phyloP scores from a whole-genome alignment of 2,113 vertebrate genomes.

The Pygoscelis antarcticus region DNA sequence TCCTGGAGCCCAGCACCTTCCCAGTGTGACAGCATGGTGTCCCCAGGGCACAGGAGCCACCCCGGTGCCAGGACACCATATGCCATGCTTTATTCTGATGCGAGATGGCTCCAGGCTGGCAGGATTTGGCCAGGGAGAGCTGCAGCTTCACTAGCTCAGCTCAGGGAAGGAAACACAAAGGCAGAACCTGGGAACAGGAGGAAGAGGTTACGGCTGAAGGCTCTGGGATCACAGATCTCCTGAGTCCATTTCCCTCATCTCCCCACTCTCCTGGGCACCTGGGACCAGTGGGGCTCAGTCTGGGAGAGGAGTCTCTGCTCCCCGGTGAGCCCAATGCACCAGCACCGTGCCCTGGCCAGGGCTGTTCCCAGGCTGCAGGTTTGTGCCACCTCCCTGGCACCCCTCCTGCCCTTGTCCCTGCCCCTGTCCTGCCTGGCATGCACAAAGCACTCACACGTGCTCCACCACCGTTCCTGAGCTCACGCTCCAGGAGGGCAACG shows the following conservation, averaged over 20 bases:
- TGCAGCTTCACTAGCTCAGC: not conserved
- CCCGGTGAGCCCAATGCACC: accelerated
- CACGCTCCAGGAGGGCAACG: no score
- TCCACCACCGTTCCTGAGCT: not conserved
- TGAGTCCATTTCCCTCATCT: no score
- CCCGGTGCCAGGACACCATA: not conserved
- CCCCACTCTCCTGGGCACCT: not conserved
- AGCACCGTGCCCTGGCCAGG: not conserved
- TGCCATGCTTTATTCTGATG: not conserved
- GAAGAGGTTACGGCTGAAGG: not conserved
- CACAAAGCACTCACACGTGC: not conserved
- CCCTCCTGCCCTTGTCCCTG: not conserved
- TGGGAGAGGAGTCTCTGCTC: not conserved
- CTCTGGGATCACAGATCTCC: not conserved
- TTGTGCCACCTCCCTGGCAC: not conserved
- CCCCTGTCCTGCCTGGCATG: not conserved
- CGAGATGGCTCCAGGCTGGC: not conserved
- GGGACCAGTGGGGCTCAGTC: not conserved
- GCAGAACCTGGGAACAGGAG: not conserved
- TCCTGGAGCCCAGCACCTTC: not conserved
- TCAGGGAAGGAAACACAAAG: not conserved
- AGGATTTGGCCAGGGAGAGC: not conserved
- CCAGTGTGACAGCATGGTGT: not conserved
- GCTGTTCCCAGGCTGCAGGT: not conserved
- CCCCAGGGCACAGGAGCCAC: not conserved